These are phyloP conservation scores for Diarsia rubi DNA, from an alignment of 2,888 invertebrate species.

Conservation along the genomic window DNA sequence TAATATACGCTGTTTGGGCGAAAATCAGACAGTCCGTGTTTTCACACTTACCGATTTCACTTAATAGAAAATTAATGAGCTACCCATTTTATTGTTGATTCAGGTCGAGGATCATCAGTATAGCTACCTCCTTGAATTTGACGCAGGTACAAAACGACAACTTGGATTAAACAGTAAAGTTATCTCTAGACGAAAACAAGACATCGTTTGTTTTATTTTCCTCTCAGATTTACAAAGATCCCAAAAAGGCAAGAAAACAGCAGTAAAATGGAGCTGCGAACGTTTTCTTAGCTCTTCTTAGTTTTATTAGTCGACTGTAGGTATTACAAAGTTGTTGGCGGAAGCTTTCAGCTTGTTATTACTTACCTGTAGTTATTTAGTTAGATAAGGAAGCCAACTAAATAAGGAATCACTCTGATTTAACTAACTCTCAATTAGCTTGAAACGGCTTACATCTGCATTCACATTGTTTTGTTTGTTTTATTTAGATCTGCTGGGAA, in stretches of 20 bases:
- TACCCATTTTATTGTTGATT: too few species aligned
- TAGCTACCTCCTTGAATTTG: too few species aligned
- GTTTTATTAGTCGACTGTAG: conserved; percentile 16
- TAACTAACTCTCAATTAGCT: background rate
- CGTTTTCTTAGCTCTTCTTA: conserved; percentile 16
- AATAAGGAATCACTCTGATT: background rate
- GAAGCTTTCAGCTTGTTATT: conserved; percentile 5
- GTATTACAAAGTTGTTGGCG: background rate
- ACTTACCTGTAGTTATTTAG: background rate
- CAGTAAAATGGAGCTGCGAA: conserved; percentile 5
- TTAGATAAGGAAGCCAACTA: too few species aligned
- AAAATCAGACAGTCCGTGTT: too few species aligned
- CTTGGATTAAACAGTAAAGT: background rate
- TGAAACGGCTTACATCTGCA: background rate
- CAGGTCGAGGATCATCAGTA: too few species aligned
- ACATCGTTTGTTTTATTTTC: background rate
- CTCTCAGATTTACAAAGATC: conserved; percentile 4
- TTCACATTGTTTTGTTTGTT: background rate
- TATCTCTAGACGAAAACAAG: background rate
- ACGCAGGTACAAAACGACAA: too few species aligned
- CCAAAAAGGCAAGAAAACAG: conserved; percentile 1
- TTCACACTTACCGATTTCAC: too few species aligned
- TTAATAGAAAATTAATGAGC: too few species aligned
- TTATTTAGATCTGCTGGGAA: background rate
- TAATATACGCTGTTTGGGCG: too few species aligned